Evolutionary conservation across 2,797 vertebrate genomes (phyloP), one percentile per base, ranked within the genome.

Genomic region (Malurus splendens): DNA sequence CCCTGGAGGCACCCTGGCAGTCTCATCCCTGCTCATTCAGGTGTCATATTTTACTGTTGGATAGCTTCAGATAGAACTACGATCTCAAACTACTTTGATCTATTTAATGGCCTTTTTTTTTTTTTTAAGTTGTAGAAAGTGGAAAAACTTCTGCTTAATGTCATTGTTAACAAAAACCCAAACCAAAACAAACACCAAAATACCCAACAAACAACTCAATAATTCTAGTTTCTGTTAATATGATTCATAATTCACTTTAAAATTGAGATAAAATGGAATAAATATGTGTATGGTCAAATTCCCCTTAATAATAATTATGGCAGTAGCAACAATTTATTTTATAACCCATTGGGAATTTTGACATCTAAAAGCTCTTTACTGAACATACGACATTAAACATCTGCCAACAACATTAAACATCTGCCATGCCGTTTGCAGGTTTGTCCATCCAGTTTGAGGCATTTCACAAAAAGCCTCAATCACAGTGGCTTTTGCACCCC

Each of bases 111-210:
- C 18, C 12, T n/a, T 30, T 18, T 36, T 10, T 36, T 33, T 36
- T 36, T 36, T 10, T 36, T 36, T 4, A 36, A 36, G 5, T 38
- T 54, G 73, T 27, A 30, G 27, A 71, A 71, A 3, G 17, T 48
- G 15, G 50, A 10, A 56, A 61, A 84, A 55, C 0, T 10, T 56
- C 41, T 39, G 6, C 30, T 66, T 73, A 57, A 61, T 45, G 17
- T 0, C 7, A 27, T 9, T n/a, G 10, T 10, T 19, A 12, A 28
- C 52, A 74, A 39, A 32, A n/a, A 4, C 0, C 0, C 18, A 10
- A 74, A 67, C 2, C 1, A 25, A 55, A 50, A 4, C 5, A 33
- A 72, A 9, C 6, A 20, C 14, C 3, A 5, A 52, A 42, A 12
- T 52, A 60, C 19, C 23, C 2, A 38, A 25, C 3, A 57, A 82